phyloP scores from a whole-genome alignment of 2,113 vertebrate species.

The Theristicus caerulescens region DNA sequence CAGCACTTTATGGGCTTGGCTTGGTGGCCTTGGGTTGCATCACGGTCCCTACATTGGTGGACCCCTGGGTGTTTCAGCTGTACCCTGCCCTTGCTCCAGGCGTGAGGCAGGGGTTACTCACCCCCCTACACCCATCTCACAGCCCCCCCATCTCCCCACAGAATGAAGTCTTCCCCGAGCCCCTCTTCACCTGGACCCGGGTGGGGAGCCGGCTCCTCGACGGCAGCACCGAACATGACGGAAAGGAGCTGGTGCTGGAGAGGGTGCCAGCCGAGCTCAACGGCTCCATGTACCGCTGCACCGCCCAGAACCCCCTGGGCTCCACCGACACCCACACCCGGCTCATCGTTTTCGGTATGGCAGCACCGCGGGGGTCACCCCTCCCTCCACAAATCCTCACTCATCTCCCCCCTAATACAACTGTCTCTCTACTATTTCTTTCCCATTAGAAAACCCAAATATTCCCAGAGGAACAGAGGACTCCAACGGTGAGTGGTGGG shows the following conservation, averaged over 20 bases:
- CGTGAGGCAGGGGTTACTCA: background rate
- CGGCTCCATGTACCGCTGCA: constrained; percentile 98
- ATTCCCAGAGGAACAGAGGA: constrained; percentile 89
- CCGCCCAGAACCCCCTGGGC: constrained; percentile 94
- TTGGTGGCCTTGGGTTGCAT: background rate
- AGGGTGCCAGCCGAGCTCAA: constrained; percentile 93
- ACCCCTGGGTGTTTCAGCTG: background rate
- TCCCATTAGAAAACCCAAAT: constrained; percentile 84
- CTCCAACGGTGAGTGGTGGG: constrained; percentile 82
- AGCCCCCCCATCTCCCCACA: background rate
- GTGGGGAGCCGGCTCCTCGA: constrained; percentile 93
- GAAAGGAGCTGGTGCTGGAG: constrained; percentile 92
- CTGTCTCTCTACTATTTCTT: background rate
- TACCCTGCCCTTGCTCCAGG: background rate
- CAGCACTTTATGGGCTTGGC: accelerated
- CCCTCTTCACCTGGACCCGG: constrained; percentile 94
- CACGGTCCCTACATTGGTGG: accelerated
- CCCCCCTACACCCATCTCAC: background rate
- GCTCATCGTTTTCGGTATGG: constrained; percentile 94
- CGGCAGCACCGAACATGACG: constrained; percentile 84
- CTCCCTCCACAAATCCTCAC: accelerated
- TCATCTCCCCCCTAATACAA: accelerated
- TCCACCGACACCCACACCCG: constrained; percentile 97
- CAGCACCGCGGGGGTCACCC: accelerated
- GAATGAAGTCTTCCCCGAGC: constrained; percentile 97